Conservation (phyloP, 2,113 vertebrate genomes). For the Mus pahari region DNA sequence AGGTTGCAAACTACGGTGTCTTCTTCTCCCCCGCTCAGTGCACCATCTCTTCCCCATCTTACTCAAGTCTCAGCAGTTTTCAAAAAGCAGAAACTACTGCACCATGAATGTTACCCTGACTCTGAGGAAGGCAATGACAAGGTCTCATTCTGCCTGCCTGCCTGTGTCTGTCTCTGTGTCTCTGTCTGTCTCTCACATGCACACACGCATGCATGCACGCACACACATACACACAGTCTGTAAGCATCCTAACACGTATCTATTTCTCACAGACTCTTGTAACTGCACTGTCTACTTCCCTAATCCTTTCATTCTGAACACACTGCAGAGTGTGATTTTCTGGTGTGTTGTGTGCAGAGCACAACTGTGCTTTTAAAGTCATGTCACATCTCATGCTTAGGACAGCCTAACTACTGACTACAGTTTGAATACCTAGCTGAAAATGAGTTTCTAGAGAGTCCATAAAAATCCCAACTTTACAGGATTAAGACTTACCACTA, state of each 20-base stretch:
- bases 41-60: not conserved
- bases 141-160: not conserved
- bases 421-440: slow-evolving; percentile 26
- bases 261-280: not conserved
- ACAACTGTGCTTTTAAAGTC: not conserved
- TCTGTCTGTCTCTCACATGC: not conserved
- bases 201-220: not conserved
- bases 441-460: slow-evolving; percentile 37
- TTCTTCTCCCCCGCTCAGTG: not conserved
- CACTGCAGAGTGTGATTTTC: not conserved
- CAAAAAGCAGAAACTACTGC: not conserved
- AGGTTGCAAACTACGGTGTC: not conserved
- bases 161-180: not conserved
- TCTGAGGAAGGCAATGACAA: not conserved
- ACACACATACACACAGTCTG: not conserved
- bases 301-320: not conserved
- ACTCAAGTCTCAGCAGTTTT: not conserved
- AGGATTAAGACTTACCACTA: slow-evolving; percentile 42
- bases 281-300: not conserved
- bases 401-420: not conserved
- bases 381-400: not conserved
- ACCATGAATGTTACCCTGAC: not conserved
- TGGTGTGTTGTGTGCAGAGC: not conserved
- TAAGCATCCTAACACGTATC: not conserved
- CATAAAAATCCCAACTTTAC: slow-evolving; percentile 5